These are phyloP conservation scores for Papilio demoleus DNA, from an alignment of 2,888 invertebrate species.

Conservation along the genomic window DNA sequence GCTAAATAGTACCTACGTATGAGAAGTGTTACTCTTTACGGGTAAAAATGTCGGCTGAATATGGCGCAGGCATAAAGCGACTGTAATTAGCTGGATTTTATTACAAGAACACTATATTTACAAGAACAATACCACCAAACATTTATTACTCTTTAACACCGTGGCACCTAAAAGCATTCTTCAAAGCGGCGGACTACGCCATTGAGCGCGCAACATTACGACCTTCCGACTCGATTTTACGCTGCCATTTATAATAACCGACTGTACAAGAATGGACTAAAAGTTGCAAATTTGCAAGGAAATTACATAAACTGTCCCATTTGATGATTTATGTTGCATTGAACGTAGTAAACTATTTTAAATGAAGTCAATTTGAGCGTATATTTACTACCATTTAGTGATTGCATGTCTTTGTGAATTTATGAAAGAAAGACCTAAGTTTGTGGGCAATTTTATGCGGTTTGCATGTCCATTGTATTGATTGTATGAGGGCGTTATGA, in stretches of 20 bases:
- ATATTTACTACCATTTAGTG: neutral
- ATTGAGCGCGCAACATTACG: conserved; percentile 23
- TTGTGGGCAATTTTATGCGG: neutral
- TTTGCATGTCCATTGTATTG: neutral
- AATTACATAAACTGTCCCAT: conserved; percentile 5
- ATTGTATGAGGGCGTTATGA: neutral
- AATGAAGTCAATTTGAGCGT: too few species aligned
- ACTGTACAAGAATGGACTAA: conserved; percentile 11
- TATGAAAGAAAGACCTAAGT: too few species aligned
- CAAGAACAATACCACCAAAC: conserved; percentile 9
- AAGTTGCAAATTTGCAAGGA: conserved; percentile 9
- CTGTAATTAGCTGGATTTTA: neutral
- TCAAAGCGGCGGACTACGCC: conserved; percentile 11
- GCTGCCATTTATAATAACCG: conserved; percentile 14
- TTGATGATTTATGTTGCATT: neutral
- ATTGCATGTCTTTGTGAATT: too few species aligned
- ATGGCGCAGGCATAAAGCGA: neutral
- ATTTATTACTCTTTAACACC: conserved; percentile 14
- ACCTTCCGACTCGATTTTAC: conserved; percentile 2
- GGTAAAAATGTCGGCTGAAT: neutral
- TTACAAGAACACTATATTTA: neutral
- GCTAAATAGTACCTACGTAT: too few species aligned
- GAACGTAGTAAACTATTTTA: neutral
- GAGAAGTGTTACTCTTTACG: neutral
- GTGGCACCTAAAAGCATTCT: neutral